phyloP scores from a whole-genome alignment of 2,113 vertebrate species.

The Falco punctatus region DNA sequence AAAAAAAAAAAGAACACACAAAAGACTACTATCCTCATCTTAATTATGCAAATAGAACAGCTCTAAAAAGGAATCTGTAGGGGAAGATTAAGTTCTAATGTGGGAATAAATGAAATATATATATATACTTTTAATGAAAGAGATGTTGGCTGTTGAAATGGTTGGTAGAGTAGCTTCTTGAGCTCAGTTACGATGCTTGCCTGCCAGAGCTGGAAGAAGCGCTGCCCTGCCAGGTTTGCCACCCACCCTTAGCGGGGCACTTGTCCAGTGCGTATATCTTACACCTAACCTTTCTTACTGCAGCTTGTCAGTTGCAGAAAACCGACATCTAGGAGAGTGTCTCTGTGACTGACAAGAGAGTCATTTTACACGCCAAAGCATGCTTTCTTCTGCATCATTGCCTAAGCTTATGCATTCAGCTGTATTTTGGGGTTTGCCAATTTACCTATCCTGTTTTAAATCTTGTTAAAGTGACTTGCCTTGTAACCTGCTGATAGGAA shows the following conservation, averaged over 20 bases:
- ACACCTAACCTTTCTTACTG: not conserved
- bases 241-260: not conserved
- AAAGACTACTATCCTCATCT: not conserved
- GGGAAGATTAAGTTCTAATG: not conserved
- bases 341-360: not conserved
- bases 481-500: not conserved
- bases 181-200: not conserved
- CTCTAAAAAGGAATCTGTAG: not conserved
- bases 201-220: not conserved
- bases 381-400: not conserved
- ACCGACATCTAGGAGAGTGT: accelerated
- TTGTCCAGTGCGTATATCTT: accelerated
- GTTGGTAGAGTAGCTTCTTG: not conserved
- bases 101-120: not conserved
- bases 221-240: not conserved
- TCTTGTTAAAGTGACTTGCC: not conserved
- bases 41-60: not conserved
- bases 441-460: not conserved
- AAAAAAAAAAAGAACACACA: not conserved
- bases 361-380: not conserved
- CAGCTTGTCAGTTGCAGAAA: not conserved
- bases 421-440: not conserved
- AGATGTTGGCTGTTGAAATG: not conserved
- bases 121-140: not conserved
- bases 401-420: not conserved